Conservation (phyloP, 2,113 vertebrate genomes). For the Camelus bactrianus region DNA sequence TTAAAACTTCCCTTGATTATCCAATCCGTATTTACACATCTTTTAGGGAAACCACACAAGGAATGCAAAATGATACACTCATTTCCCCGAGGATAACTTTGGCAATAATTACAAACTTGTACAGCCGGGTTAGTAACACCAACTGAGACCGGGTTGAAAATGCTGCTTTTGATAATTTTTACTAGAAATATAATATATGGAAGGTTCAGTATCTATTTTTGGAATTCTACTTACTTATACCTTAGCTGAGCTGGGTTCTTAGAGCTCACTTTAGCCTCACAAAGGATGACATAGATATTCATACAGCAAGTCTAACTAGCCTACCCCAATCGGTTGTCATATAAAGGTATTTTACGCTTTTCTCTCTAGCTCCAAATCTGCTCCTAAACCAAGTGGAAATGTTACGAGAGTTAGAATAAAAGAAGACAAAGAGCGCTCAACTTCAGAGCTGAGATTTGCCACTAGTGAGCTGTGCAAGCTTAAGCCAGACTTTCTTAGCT, state of each 20-base stretch:
- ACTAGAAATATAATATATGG: neutral
- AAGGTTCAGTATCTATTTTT: neutral
- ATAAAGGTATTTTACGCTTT: neutral
- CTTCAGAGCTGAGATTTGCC: neutral
- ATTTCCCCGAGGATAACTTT: neutral
- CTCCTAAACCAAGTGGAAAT: neutral
- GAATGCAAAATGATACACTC: neutral
- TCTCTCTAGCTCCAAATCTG: neutral
- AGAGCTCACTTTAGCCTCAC: neutral
- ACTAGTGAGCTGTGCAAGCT: neutral
- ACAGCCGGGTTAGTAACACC: neutral
- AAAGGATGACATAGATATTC: neutral
- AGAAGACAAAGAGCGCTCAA: neutral
- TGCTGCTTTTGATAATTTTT: neutral
- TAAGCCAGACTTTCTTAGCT: neutral
- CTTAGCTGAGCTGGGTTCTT: neutral
- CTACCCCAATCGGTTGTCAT: neutral
- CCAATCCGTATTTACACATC: neutral
- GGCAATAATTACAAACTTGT: neutral
- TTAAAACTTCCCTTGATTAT: slow-evolving; percentile 18
- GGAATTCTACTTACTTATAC: neutral
- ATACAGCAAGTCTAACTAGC: neutral
- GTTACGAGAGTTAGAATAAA: neutral
- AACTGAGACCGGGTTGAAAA: neutral
- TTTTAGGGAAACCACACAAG: neutral